A percentile compares a stretch with the other conserved stretches of the same genome.
Conservation (phyloP, 1,140 invertebrate species). For the Leptinotarsa undecemlineata region DNA sequence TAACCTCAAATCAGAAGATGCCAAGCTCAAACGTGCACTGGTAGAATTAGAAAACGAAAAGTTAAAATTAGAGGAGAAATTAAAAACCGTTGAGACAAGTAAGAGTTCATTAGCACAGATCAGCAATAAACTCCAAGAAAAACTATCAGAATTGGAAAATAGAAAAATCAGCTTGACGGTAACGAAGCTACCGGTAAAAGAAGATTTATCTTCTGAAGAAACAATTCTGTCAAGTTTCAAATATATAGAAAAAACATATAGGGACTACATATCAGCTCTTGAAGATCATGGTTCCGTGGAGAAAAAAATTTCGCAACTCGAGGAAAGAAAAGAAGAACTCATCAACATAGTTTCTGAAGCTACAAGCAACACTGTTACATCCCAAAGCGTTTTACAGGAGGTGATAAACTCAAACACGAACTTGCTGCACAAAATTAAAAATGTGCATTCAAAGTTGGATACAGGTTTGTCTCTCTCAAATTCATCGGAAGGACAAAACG, state of each 20-base stretch:
- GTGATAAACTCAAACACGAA: conserved; percentile 12
- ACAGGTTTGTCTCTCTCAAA: neutral
- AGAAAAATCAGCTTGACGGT: conserved; percentile 8
- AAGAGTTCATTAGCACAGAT: neutral
- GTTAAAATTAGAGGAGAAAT: neutral
- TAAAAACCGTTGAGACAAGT: conserved; percentile 4
- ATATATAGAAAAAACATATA: conserved; percentile 3
- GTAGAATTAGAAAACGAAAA: conserved; percentile 10
- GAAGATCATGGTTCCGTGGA: conserved; percentile 10
- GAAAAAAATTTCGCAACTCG: conserved; percentile 10
- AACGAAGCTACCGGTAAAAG: neutral
- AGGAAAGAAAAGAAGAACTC: conserved; percentile 8
- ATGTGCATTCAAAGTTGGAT: neutral
- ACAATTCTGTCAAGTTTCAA: neutral
- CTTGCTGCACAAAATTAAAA: neutral
- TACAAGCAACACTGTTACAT: neutral
- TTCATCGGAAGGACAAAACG: neutral
- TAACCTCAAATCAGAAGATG: neutral
- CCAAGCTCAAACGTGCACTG: neutral
- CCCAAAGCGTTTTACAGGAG: neutral
- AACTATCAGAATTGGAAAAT: conserved; percentile 17
- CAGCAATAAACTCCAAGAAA: conserved; percentile 5
- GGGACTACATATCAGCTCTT: conserved; percentile 9
- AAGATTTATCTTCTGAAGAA: neutral
- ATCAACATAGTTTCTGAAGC: neutral